Percentiles rank a stretch among this genome's conserved stretches.
Evolutionary conservation across 2,797 vertebrate genomes (phyloP).

Genomic region (Cynopterus sphinx): DNA sequence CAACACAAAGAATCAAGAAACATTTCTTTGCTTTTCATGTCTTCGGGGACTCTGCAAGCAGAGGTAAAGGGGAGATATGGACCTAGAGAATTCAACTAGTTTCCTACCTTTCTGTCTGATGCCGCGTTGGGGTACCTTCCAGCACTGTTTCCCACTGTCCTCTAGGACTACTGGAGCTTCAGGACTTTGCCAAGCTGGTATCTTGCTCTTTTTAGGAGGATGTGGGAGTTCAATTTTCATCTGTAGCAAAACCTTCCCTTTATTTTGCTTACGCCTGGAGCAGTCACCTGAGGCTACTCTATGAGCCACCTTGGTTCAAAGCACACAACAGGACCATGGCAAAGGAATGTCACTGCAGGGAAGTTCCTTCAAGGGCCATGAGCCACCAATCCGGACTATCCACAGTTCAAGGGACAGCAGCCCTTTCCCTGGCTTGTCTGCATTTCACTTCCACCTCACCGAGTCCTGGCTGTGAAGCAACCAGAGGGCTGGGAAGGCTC

Average conservation of each 20-base stretch:
- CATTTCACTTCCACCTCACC: neutral
- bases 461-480: neutral
- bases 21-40: neutral
- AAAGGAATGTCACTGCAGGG: neutral
- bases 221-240: neutral
- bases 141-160: neutral
- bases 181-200: neutral
- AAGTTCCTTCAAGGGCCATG: neutral
- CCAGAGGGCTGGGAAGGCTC: neutral
- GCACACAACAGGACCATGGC: neutral
- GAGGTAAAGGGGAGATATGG: neutral
- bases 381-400: neutral
- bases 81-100: accelerated
- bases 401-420: neutral
- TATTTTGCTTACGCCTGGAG: neutral
- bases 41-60: neutral
- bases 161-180: neutral
- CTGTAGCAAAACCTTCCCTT: neutral
- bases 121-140: neutral
- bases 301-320: neutral
- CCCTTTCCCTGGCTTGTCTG: neutral
- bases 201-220: neutral
- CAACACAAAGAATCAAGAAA: neutral
- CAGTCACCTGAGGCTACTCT: neutral
- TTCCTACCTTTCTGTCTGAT: slow-evolving; percentile 37